Conservation (phyloP, 37 sponge, comb jelly and placozoan genomes). For the Diacarnus erythraeanus region DNA sequence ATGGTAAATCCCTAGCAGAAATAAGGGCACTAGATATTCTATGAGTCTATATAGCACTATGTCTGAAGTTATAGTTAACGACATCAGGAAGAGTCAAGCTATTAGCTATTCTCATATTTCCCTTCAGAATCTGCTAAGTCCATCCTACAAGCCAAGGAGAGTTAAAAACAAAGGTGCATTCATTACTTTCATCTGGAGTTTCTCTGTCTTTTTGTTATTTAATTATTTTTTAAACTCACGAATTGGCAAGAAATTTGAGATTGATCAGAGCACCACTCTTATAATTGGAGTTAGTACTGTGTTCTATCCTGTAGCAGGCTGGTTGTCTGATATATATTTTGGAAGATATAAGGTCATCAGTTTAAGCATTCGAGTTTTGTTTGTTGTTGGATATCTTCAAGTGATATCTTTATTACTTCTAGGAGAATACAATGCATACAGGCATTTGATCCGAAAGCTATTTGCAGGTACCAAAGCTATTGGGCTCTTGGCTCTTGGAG, state of each 20-base stretch:
- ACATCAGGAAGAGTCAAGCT: no score
- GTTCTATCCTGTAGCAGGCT: background rate
- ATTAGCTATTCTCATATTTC: background rate
- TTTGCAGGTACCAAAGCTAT: no score
- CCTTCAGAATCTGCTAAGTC: background rate
- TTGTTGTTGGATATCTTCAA: no score
- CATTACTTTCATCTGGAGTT: background rate
- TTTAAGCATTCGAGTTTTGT: background rate
- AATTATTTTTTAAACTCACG: background rate
- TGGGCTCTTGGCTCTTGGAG: background rate
- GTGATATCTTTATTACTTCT: background rate
- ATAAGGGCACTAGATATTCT: no score
- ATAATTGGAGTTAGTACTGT: background rate
- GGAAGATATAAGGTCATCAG: background rate
- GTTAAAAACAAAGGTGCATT: background rate
- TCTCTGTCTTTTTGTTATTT: background rate
- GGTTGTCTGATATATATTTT: constrained; percentile 7
- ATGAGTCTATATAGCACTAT: no score
- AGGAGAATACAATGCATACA: no score
- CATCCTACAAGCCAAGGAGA: constrained; percentile 5
- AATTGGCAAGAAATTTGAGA: background rate
- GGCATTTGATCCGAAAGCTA: no score
- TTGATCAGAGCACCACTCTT: no score
- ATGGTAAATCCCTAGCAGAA: no score
- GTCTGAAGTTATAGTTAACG: no score